Conservation (phyloP, 2,888 invertebrate genomes). For the Tupiocoris notatus region DNA sequence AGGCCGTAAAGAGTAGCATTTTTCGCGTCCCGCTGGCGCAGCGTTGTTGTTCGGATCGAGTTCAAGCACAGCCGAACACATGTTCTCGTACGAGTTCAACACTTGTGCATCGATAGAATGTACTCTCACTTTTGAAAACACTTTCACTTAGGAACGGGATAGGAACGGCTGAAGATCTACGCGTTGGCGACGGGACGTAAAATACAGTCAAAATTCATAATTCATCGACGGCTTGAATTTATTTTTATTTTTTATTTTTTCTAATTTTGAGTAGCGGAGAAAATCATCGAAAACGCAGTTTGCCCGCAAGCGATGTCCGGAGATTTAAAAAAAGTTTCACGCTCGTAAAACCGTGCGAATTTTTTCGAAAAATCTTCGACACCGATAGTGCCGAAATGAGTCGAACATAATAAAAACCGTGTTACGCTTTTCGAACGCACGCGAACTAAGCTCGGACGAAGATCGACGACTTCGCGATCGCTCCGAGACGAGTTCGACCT, state of each 20-base stretch:
- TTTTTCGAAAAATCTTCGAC: too few relatives aligned
- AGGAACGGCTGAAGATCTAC: neutral
- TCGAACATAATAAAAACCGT: too few relatives aligned
- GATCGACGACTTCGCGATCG: neutral
- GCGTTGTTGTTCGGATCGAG: constrained; percentile 55
- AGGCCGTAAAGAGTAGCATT: constrained; percentile 68
- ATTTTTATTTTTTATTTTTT: too few relatives aligned
- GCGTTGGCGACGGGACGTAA: neutral
- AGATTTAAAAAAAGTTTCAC: too few relatives aligned
- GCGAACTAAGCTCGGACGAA: neutral
- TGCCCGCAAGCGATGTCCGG: too few relatives aligned
- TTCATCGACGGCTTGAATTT: too few relatives aligned
- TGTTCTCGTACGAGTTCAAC: constrained; percentile 1
- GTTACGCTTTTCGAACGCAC: neutral
- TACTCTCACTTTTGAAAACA: constrained; percentile 15
- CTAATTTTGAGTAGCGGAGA: too few relatives aligned
- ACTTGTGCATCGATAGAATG: too few relatives aligned
- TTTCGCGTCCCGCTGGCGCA: constrained; percentile 52
- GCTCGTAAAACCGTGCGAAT: too few relatives aligned
- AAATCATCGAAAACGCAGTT: too few relatives aligned
- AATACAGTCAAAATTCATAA: constrained; percentile 38
- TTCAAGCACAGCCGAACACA: constrained; percentile 44
- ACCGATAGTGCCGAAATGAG: too few relatives aligned
- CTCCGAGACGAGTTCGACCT: neutral
- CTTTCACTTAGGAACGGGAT: constrained; percentile 25